Evolutionary conservation across 2,888 invertebrate genomes (phyloP), one percentile per base, ranked within the genome.

Genomic region (Drosophila anceps): DNA sequence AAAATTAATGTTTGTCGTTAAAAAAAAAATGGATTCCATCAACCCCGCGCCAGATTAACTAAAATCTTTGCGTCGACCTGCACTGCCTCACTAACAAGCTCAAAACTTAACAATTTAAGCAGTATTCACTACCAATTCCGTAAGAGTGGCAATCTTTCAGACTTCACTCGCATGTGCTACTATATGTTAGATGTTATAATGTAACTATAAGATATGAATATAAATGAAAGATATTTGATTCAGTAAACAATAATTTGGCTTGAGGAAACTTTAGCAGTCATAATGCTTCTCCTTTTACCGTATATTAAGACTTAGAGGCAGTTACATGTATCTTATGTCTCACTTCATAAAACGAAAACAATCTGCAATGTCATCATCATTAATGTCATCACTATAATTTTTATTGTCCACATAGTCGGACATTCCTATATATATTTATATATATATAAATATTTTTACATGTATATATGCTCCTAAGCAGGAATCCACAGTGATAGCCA

Each of bases 401-500:
- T 63, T 15, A 35, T 35, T 12, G 24, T 51, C 24, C 33, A 18
- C 8, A 33, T 33, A 31, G 69, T 69, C 51, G 54, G 55, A 15
- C 27, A 48, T 50, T 48, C 61, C 65, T 9, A 15, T 15, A 35
- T 39, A 7, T 39, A 13, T 8, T 7, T 15, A 37, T n/a, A 37
- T 15, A 37, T 15, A 15, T 37, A 15, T 6, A 6, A 6, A 5
- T 20, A 15, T 18, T 8, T 37, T n/a, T 51, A 20, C 3, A 31
- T 33, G 4, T 31, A 31, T 20, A 50, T 48, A 10, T 48, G 48
- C 10, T 35, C 27, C 5, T 3, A 7, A 12, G 20, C 37, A 20
- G n/a, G 15, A 13, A 33, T 20, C 13, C 37, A 20, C 37, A 60
- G 58, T 59, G 53, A 43, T 75, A 58, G 46, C 27, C 50, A 54